Evolutionary conservation across 2,888 invertebrate genomes (phyloP).

Genomic region (Drepana falcataria): DNA sequence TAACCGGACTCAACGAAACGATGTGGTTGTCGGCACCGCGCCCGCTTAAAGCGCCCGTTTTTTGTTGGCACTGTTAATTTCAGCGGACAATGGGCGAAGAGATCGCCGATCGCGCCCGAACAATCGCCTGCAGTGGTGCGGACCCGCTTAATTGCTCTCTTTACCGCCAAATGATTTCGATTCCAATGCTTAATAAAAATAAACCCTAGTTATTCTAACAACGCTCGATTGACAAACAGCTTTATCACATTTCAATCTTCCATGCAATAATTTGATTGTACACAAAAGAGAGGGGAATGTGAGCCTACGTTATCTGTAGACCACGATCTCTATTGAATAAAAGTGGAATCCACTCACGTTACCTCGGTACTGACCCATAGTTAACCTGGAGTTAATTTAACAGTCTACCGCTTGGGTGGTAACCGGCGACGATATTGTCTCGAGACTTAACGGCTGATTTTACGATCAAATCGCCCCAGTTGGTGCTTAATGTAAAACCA

Average conservation of each 20-base stretch:
- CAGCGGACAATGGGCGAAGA: constrained; percentile 55
- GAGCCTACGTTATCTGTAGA: neutral
- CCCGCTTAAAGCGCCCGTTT: constrained; percentile 33
- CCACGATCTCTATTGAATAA: constrained; percentile 11
- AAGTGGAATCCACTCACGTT: constrained; percentile 22
- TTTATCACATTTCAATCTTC: constrained; percentile 13
- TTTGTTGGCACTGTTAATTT: constrained; percentile 59
- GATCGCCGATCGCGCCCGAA: constrained; percentile 49
- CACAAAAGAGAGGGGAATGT: neutral
- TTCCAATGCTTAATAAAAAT: constrained; percentile 33
- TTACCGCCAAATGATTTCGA: constrained; percentile 51
- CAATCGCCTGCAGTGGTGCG: constrained; percentile 50
- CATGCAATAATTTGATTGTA: constrained; percentile 5
- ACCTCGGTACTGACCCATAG: constrained; percentile 46
- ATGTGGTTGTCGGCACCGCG: constrained; percentile 10
- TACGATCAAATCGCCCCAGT: constrained; percentile 71
- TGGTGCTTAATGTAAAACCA: constrained; percentile 72
- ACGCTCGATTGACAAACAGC: constrained; percentile 22
- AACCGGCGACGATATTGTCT: constrained; percentile 67
- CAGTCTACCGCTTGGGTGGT: constrained; percentile 61
- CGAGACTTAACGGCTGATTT: constrained; percentile 63
- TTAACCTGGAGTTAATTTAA: constrained; percentile 67
- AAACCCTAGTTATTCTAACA: constrained; percentile 28
- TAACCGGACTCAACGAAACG: neutral
- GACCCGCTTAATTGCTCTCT: constrained; percentile 61